Evolutionary conservation across 2,888 invertebrate species (phyloP).

Genomic region (Epinotia demarniana): DNA sequence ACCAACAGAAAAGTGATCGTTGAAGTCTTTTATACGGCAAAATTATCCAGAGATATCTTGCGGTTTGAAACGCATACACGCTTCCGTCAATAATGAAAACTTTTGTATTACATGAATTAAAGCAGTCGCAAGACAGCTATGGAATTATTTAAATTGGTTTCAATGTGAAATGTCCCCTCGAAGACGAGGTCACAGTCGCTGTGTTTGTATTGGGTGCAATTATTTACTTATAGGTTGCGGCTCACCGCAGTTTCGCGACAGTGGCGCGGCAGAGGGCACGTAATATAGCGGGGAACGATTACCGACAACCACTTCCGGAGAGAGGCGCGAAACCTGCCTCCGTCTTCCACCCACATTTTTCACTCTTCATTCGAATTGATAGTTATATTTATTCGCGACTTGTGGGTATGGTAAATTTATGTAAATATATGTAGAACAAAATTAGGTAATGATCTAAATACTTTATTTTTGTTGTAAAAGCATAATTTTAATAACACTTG

Average conservation of each 20-base stretch:
- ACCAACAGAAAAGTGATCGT: slow-evolving; percentile 24
- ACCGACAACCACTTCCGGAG: slow-evolving; percentile 72
- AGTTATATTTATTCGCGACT: too few relatives aligned
- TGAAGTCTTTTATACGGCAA: slow-evolving; percentile 34
- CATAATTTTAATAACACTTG: background rate
- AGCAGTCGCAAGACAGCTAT: slow-evolving; percentile 5
- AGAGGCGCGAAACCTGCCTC: slow-evolving; percentile 70
- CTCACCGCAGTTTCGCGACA: slow-evolving; percentile 59
- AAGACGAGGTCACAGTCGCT: slow-evolving; percentile 17
- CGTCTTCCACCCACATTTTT: slow-evolving; percentile 47
- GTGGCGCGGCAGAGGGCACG: slow-evolving; percentile 54
- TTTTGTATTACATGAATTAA: slow-evolving; percentile 13
- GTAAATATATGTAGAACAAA: too few relatives aligned
- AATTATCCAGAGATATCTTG: slow-evolving; percentile 9
- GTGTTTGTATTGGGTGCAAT: slow-evolving; percentile 29
- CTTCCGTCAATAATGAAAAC: slow-evolving; percentile 10
- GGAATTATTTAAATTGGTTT: slow-evolving; percentile 28
- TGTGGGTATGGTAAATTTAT: too few relatives aligned
- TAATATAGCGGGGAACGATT: slow-evolving; percentile 64
- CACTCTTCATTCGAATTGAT: slow-evolving; percentile 23
- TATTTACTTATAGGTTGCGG: slow-evolving; percentile 49
- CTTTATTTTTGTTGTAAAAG: too few relatives aligned
- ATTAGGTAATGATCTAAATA: too few relatives aligned
- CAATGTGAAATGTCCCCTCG: slow-evolving; percentile 27
- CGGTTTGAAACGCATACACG: slow-evolving; percentile 21